phyloP scores from a whole-genome alignment of 2,888 invertebrate species.

The Bellardia pandia region DNA sequence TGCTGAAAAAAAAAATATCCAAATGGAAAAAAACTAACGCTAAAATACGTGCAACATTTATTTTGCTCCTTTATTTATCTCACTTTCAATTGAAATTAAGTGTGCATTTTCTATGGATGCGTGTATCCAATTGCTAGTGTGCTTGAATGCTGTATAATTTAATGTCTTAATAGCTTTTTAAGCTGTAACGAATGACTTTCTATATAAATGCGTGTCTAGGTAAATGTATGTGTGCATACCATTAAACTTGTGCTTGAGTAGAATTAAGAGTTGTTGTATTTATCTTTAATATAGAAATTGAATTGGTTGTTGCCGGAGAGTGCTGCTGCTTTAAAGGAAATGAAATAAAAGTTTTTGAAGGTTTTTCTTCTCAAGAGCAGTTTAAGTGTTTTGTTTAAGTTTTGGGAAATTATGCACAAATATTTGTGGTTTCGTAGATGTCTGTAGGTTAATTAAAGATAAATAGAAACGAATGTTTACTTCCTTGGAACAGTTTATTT shows the following conservation, averaged over 20 bases:
- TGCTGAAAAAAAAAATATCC: background rate
- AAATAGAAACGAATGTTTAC: too few relatives aligned
- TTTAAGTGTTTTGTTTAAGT: background rate
- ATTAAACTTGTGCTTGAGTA: background rate
- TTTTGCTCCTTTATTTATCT: background rate
- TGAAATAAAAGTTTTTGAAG: background rate
- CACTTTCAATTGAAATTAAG: slow-evolving; percentile 12
- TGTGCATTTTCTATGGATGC: background rate
- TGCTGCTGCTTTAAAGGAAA: background rate
- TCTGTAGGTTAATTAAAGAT: too few relatives aligned
- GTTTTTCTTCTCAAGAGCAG: background rate
- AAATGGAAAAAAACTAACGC: background rate
- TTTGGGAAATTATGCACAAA: background rate
- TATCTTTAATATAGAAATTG: slow-evolving; percentile 13
- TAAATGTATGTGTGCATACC: slow-evolving; percentile 16
- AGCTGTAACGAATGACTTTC: slow-evolving; percentile 42
- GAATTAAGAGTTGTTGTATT: background rate
- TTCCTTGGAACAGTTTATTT: too few relatives aligned
- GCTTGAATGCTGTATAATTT: slow-evolving; percentile 12
- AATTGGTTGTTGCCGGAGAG: slow-evolving; percentile 1
- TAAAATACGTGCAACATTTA: slow-evolving; percentile 43
- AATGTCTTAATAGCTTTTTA: slow-evolving; percentile 61
- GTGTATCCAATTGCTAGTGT: background rate
- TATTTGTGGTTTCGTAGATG: too few relatives aligned
- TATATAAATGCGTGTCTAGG: background rate